Conservation (phyloP, 1,140 invertebrate genomes). For the Papilio helenus region DNA sequence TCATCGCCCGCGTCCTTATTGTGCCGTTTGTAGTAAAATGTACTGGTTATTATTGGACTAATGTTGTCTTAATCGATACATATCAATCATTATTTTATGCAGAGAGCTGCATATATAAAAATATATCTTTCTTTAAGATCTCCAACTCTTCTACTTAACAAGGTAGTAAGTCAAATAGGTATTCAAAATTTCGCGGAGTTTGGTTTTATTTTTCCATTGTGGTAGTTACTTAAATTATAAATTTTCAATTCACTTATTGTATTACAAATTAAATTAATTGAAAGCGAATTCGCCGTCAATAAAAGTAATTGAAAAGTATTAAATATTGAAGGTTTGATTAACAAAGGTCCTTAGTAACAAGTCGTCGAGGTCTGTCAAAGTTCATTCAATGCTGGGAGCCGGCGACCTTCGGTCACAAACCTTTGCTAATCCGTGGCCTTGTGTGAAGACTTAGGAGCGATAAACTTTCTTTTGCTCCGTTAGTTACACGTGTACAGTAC, state of each 20-base stretch:
- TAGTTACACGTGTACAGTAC: neutral
- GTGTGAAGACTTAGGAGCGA: neutral
- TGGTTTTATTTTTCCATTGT: neutral
- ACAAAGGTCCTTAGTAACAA: neutral
- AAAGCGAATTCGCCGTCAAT: neutral
- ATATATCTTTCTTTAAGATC: too few species aligned
- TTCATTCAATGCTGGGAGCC: conserved; percentile 12
- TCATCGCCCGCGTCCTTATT: neutral
- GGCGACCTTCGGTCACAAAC: conserved; percentile 14
- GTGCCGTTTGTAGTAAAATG: too few species aligned
- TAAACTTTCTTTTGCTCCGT: conserved; percentile 1
- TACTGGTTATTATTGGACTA: too few species aligned
- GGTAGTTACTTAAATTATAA: neutral
- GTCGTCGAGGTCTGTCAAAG: neutral
- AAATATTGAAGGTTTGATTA: neutral
- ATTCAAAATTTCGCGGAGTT: neutral
- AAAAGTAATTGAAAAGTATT: neutral
- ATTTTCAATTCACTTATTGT: neutral
- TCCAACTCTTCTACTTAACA: too few species aligned
- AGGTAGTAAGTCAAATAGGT: neutral
- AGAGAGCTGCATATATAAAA: too few species aligned
- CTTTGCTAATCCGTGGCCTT: neutral
- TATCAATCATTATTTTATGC: too few species aligned
- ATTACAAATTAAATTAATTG: neutral
- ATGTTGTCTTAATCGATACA: too few species aligned